Percentiles rank a stretch among this genome's conserved stretches.
These are phyloP conservation scores for Scelioninae gen. 2 DNA, from an alignment of 2,888 invertebrate genomes.

Conservation along the genomic window DNA sequence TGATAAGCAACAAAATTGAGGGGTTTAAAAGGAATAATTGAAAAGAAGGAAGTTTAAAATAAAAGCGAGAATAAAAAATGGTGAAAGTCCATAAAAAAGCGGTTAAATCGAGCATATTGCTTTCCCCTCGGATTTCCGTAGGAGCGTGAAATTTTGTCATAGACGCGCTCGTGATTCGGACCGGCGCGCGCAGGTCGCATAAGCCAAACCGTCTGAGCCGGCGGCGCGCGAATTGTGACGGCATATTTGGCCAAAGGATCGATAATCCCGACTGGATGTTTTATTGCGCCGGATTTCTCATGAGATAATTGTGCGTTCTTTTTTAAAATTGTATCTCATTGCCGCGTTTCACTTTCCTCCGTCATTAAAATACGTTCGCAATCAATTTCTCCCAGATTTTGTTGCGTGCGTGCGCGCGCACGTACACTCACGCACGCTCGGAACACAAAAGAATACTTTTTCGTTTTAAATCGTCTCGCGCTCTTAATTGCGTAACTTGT, in stretches of 20 bases:
- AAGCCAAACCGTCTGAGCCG: conserved; percentile 14
- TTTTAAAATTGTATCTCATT: conserved; percentile 8
- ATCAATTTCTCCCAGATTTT: conserved; percentile 29
- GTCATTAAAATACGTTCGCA: conserved; percentile 28
- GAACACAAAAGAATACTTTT: too few species aligned
- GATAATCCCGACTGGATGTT: conserved; percentile 29
- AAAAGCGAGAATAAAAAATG: too few species aligned
- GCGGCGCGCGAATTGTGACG: conserved; percentile 25
- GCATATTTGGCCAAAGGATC: conserved; percentile 33
- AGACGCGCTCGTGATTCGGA: conserved; percentile 24
- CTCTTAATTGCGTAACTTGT: conserved; percentile 8
- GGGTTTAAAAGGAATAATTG: too few species aligned
- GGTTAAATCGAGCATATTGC: conserved; percentile 3
- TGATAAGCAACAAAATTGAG: too few species aligned
- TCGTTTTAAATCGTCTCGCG: conserved; percentile 7
- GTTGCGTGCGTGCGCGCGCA: not conserved
- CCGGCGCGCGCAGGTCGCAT: too few species aligned
- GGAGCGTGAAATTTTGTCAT: conserved; percentile 20
- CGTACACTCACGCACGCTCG: too few species aligned
- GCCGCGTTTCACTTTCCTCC: conserved; percentile 34
- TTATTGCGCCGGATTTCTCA: conserved; percentile 31
- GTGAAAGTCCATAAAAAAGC: too few species aligned
- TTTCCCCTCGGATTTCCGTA: conserved; percentile 3
- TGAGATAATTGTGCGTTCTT: conserved; percentile 30
- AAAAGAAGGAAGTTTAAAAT: too few species aligned